Base-by-base conservation (phyloP, 2,888 invertebrate genomes). In the Cancer borealis region DNA sequence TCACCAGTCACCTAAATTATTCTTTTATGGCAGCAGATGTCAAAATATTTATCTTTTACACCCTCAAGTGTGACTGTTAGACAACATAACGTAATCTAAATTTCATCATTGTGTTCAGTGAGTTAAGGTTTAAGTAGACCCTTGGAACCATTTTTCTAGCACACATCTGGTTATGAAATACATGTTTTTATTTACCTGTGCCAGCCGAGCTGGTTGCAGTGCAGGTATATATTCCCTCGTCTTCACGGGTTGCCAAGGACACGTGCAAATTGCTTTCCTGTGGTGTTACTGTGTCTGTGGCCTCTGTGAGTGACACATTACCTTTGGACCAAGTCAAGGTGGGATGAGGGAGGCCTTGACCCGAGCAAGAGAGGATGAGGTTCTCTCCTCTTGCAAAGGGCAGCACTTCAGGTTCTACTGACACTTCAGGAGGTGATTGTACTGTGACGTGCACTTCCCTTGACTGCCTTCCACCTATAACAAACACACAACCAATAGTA, bases 191-290 rank as follows among this genome's bases (percentile, higher is more conserved):
- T 93, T 89, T 39, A 95, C 95, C 95, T 88, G 88, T 89, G 14
- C 98, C 98, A 0, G 97, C 97, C 92, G 96, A 96, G 96, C 97
- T 98, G 26, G 96, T 96, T 0, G 98, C 98, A 21, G 97, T 96
- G 96, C 98, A 98, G 0, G 97, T 97, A 96, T 97, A 97, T 26
- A 97, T 96, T 0, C 97, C 97, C 88, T 96, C 97, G 21, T 97
- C 96, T 1, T 92, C 89, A 0, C 12, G 66, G 14, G 45, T 21
- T 8, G 95, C 94, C 49, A 30, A 12, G 14, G 17, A 39, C 21
- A 95, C 46, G 2, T 92, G 46, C 5, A 95, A 45, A 2, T 87
- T 30, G 4, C 12, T 60, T 17, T 91, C 84, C 17, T 84, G 88
- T 14, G 46, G 73, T 30, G 26, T 87, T 17, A 91, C 47, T 46